Evolutionary conservation across 2,888 invertebrate species (phyloP).

Genomic region (Embidobia sp.): DNA sequence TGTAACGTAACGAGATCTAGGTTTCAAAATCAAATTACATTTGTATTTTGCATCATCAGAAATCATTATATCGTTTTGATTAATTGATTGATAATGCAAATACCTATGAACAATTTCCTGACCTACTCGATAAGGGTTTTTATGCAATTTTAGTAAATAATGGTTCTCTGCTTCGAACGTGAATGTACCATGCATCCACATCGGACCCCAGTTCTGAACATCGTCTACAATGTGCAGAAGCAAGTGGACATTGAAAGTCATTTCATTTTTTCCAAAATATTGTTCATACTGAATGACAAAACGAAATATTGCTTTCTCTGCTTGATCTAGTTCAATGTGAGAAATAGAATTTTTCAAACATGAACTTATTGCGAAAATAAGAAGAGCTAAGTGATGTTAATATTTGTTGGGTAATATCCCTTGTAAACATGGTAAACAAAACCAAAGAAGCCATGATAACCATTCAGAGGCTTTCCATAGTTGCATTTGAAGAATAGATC

Average conservation of each 20-base stretch:
- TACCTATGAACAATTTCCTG: constrained; percentile 16
- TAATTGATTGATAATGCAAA: neutral
- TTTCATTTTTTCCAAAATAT: constrained; percentile 9
- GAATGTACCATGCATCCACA: constrained; percentile 44
- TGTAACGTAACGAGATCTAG: neutral
- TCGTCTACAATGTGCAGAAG: constrained; percentile 23
- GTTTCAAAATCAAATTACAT: neutral
- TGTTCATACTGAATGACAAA: constrained; percentile 17
- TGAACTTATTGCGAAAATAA: constrained; percentile 5
- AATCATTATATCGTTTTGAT: neutral
- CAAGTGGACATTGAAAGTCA: constrained; percentile 48
- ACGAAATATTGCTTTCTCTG: neutral
- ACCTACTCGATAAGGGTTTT: constrained; percentile 22
- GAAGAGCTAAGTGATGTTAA: constrained; percentile 37
- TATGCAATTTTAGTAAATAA: constrained; percentile 13
- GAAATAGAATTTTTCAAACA: constrained; percentile 1
- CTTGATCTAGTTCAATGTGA: neutral
- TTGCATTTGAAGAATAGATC: constrained; percentile 22
- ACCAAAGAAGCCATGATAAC: constrained; percentile 49
- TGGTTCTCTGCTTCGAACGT: constrained; percentile 50
- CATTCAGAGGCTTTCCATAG: constrained; percentile 57
- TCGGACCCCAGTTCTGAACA: constrained; percentile 38
- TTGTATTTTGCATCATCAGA: neutral
- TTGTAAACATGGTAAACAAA: constrained; percentile 31
- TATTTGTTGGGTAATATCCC: constrained; percentile 45